Evolutionary conservation across 2,113 vertebrate species (phyloP), one percentile per base, ranked within the genome.

Genomic region (Poeciliopsis occidentalis): DNA sequence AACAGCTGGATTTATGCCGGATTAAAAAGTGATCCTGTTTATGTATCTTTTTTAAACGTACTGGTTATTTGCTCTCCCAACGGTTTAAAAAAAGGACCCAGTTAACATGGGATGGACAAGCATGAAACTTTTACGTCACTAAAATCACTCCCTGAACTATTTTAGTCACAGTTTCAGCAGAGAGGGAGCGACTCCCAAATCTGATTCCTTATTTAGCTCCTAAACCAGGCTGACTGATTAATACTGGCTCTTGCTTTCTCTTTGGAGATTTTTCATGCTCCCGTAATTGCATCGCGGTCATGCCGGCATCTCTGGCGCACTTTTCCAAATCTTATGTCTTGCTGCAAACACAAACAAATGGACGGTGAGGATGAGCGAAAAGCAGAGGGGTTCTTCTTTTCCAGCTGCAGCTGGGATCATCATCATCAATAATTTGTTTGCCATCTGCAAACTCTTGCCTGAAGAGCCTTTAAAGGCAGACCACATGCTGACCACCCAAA

Each of bases 181-280:
- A 77, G 76, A 80, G 84, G 30, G 76, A 80, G 84, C 30, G 75
- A 90, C 63, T 57, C 85, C 83, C 61, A 73, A 71, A 85, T 69
- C 74, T 64, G 72, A 61, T 70, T 83, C 87, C 66, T 73, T 78
- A 85, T 88, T 84, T 88, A 87, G 88, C 88, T 87, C 88, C 13
- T 71, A 77, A 90, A 90, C 67, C 84, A 89, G 84, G 87, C 86
- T 76, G 81, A 31, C 66, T 80, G 82, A 79, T 78, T 61, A 41
- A 83, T 73, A 41, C 37, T 41, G 72, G 1, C 72, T 83, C 78
- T 65, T 54, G 62, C 62, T 41, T 13, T 75, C 34, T 51, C 62
- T 60, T 57, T 57, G 51, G 51, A n/a, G 51, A 57, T n/a, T 57
- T 22, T 24, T n/a, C 51, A 57, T 57, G 51, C 8, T 57, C 51